Percentiles rank a stretch among this genome's conserved stretches.
Conservation (phyloP, 2,888 invertebrate genomes). For the Calephelis perditalis region DNA sequence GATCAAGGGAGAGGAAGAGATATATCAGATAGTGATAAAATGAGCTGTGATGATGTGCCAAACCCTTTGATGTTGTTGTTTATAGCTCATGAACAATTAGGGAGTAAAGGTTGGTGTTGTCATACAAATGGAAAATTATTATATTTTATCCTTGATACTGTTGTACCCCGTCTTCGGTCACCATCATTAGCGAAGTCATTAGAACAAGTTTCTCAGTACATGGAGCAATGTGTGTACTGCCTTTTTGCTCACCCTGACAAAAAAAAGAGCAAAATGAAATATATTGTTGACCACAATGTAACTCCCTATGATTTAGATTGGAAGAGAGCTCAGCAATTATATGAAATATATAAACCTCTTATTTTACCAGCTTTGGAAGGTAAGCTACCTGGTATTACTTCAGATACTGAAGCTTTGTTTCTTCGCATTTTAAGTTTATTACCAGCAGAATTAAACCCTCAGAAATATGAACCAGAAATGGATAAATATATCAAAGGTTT, state of each 20-base stretch:
- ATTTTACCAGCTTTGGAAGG: slow-evolving; percentile 90
- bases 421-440: slow-evolving; percentile 83
- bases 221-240: slow-evolving; percentile 92
- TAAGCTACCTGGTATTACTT: slow-evolving; percentile 84
- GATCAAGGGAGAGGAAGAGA: slow-evolving; percentile 80
- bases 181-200: slow-evolving; percentile 80
- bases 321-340: slow-evolving; percentile 85
- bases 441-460: slow-evolving; percentile 83
- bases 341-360: slow-evolving; percentile 89
- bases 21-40: slow-evolving; percentile 52
- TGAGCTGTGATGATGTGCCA: slow-evolving; percentile 79
- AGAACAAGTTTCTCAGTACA: slow-evolving; percentile 84
- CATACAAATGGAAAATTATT: slow-evolving; percentile 87
- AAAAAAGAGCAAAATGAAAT: slow-evolving; percentile 78
- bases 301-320: slow-evolving; percentile 83
- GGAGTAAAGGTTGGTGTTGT: slow-evolving; percentile 87
- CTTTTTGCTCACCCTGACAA: slow-evolving; percentile 87
- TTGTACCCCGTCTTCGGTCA: slow-evolving; percentile 83
- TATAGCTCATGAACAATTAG: slow-evolving; percentile 90
- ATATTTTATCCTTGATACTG: slow-evolving; percentile 85
- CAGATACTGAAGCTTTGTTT: slow-evolving; percentile 87
- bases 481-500: slow-evolving; percentile 83
- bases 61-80: slow-evolving; percentile 87
- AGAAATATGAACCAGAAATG: slow-evolving; percentile 79
- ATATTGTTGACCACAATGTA: slow-evolving; percentile 87